Evolutionary conservation across 2,888 invertebrate species (phyloP).

Genomic region (Oscheius onirici): DNA sequence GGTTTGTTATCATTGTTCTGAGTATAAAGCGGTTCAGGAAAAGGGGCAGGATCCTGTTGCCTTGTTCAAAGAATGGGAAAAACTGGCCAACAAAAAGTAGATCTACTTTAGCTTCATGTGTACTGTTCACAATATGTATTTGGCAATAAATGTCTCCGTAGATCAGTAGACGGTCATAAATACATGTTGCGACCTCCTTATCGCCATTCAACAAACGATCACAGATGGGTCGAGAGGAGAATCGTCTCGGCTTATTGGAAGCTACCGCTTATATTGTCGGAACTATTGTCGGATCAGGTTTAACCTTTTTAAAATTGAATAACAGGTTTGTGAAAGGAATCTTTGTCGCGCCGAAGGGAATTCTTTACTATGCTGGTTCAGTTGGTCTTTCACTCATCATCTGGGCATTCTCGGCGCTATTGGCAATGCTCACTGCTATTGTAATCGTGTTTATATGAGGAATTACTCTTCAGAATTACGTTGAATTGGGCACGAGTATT

Average conservation of each 20-base stretch:
- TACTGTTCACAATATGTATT: background rate
- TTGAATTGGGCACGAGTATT: conserved; percentile 55
- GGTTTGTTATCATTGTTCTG: conserved; percentile 28
- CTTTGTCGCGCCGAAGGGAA: conserved; percentile 55
- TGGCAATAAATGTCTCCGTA: background rate
- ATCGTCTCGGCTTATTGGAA: conserved; percentile 48
- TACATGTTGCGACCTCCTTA: background rate
- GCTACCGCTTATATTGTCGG: conserved; percentile 54
- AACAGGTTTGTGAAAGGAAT: conserved; percentile 36
- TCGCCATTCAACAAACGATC: background rate
- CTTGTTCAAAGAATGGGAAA: conserved; percentile 53
- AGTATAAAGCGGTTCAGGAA: conserved; percentile 35
- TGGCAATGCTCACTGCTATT: conserved; percentile 42
- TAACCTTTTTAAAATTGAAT: conserved; percentile 27
- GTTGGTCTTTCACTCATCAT: conserved; percentile 52
- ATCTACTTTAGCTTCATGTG: background rate
- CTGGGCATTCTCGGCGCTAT: conserved; percentile 51
- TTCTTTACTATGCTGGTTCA: conserved; percentile 49
- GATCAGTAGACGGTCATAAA: no score
- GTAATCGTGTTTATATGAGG: background rate
- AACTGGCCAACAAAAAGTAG: conserved; percentile 27
- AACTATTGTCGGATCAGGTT: conserved; percentile 53
- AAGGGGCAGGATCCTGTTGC: conserved; percentile 45
- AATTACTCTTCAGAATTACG: conserved; percentile 42
- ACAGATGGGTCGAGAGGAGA: conserved; percentile 43